Base-by-base conservation (phyloP, 2,888 invertebrate species). In the Drosophila siamana region DNA sequence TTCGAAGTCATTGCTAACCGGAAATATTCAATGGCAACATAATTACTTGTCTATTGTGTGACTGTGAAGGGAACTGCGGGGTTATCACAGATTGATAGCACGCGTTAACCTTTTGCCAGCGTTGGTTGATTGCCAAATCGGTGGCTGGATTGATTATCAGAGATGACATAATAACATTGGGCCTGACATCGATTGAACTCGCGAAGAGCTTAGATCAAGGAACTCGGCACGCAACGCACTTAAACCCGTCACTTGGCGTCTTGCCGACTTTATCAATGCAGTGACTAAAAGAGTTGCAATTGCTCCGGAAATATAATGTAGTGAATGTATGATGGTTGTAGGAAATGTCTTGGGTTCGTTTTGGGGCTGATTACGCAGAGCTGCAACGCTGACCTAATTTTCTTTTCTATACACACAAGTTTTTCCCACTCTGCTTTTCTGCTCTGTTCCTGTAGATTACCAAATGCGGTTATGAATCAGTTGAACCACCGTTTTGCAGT, bases 341-440 rank as follows among this genome's bases (percentile, higher is more conserved):
- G 44, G 55, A 26, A 65, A 52, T 64, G 62, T 44, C 59, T 33
- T 24, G 71, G 33, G 47, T 16, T 16, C 62, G 64, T 61, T 57
- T 52, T 72, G 33, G 48, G 48, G 19, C 28, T 77, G 81, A 80
- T 80, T 66, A 78, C 61, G 30, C 57, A 64, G 30, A 61, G 64
- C 60, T 40, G 52, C 67, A 82, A 75, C 48, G 86, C 44, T 88
- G 83, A 83, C 83, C 83, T 41, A 83, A 67, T 86, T 83, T 61
- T 44, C 5, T 50, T 33, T 55, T 24, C 40, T 59, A 44, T 52
- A 56, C 47, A 41, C 41, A 15, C 9, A 50, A 44, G 47, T 30
- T 52, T 22, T 48, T 61, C 36, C 11, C n/a, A 7, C 26, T 28
- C 52, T 19, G 19, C 5, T 43, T 11, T 11, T 6, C 1, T 38